Percentiles rank a stretch among this genome's conserved stretches.
These are phyloP conservation scores for Linurgus olivaceus DNA, from an alignment of 2,797 vertebrate species.

Conservation along the genomic window DNA sequence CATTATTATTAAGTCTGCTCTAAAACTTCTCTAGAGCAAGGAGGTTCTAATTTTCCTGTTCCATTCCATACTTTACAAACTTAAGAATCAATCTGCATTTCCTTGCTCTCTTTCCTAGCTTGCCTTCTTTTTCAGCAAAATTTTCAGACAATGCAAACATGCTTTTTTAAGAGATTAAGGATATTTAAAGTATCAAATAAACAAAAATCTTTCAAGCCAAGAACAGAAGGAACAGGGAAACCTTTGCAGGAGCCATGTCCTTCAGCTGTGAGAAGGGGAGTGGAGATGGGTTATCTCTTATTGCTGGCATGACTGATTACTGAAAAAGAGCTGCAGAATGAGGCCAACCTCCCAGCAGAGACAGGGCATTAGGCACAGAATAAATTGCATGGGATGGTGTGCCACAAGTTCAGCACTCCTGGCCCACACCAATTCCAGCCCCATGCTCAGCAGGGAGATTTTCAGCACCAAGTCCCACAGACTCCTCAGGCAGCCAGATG, in stretches of 20 bases:
- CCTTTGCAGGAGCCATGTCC: background rate
- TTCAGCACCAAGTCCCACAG: background rate
- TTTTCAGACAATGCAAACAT: background rate
- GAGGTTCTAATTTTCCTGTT: background rate
- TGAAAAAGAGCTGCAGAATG: background rate
- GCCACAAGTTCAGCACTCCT: background rate
- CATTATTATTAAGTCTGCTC: background rate
- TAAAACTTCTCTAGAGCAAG: background rate
- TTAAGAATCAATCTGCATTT: background rate
- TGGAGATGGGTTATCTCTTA: background rate
- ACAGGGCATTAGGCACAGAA: background rate
- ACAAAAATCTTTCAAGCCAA: background rate
- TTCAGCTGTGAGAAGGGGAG: background rate
- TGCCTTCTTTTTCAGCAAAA: background rate
- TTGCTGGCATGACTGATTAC: fast-evolving
- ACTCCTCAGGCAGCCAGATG: fast-evolving
- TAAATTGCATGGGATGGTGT: background rate
- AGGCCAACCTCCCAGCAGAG: background rate
- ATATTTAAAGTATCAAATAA: background rate
- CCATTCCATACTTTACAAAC: background rate
- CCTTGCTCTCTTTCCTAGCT: background rate
- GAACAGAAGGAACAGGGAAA: background rate
- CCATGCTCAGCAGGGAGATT: fast-evolving
- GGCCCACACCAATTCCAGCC: background rate
- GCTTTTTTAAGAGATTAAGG: background rate